Conservation (phyloP, 1,140 invertebrate species). For the Mercenaria mercenaria region DNA sequence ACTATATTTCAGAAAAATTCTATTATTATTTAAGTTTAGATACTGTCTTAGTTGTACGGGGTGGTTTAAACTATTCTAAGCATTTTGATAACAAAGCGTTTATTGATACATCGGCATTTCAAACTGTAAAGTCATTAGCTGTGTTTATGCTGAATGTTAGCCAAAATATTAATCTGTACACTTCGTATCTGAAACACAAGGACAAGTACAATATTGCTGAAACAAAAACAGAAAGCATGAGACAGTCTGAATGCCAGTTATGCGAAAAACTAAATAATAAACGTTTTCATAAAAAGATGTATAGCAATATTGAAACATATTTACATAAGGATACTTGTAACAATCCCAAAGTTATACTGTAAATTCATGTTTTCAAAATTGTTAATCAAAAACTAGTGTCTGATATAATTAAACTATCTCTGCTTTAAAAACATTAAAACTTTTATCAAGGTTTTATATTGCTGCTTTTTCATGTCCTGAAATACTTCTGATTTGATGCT, state of each 20-base stretch:
- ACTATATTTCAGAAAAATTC: slow-evolving; percentile 99
- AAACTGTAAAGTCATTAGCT: background rate
- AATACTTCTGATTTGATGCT: too few species aligned
- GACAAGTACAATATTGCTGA: background rate
- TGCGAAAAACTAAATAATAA: slow-evolving; percentile 31
- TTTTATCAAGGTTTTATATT: too few species aligned
- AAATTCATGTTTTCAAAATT: too few species aligned
- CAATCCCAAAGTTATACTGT: too few species aligned
- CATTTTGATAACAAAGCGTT: background rate
- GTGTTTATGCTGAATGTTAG: background rate
- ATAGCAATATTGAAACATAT: slow-evolving; percentile 16
- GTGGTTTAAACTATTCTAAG: slow-evolving; percentile 11
- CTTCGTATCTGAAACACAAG: background rate
- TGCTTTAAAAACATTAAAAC: too few species aligned
- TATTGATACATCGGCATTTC: slow-evolving; percentile 17
- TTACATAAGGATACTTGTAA: background rate
- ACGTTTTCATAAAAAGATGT: background rate
- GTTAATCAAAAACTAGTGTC: too few species aligned
- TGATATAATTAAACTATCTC: too few species aligned
- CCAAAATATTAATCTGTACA: slow-evolving; percentile 4
- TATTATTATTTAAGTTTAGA: slow-evolving; percentile 86
- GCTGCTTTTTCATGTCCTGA: too few species aligned
- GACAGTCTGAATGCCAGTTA: slow-evolving; percentile 7
- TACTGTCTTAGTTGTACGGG: slow-evolving; percentile 33
- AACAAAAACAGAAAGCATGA: background rate